phyloP scores from a whole-genome alignment of 2,113 vertebrate genomes.

The Delphinapterus leucas region DNA sequence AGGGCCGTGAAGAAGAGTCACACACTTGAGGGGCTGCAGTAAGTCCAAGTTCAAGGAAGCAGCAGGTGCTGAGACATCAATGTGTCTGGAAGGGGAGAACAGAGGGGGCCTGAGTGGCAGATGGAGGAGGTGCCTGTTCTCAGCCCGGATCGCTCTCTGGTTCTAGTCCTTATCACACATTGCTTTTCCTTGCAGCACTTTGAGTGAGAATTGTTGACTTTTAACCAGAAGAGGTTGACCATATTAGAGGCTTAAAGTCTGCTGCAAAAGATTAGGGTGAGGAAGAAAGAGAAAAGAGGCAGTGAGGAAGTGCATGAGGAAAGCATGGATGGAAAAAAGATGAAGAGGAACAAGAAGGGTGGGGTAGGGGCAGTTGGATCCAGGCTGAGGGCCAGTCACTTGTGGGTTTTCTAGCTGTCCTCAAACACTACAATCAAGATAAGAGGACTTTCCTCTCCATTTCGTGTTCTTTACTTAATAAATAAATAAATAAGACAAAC shows the following conservation, averaged over 20 bases:
- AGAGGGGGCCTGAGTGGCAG: background rate
- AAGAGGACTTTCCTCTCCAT: background rate
- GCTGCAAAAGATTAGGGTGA: background rate
- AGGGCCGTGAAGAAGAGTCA: background rate
- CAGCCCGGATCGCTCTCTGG: background rate
- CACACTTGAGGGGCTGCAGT: background rate
- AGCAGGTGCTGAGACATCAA: background rate
- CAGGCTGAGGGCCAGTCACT: background rate
- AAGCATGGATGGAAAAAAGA: background rate
- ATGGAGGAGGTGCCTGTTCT: accelerated
- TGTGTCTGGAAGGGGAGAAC: background rate
- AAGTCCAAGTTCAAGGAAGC: background rate
- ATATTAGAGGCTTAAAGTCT: background rate
- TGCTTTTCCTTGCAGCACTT: background rate
- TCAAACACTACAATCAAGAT: background rate
- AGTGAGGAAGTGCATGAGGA: background rate
- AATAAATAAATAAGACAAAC: slow-evolving; percentile 69
- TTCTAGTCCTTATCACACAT: background rate
- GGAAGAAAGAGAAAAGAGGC: background rate
- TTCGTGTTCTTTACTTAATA: slow-evolving; percentile 50
- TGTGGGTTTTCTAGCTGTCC: background rate
- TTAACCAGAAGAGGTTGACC: background rate
- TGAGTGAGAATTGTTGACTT: background rate
- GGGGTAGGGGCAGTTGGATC: background rate
- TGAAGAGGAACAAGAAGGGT: background rate